phyloP scores from a whole-genome alignment of 2,113 vertebrate genomes.

The Etheostoma spectabile region DNA sequence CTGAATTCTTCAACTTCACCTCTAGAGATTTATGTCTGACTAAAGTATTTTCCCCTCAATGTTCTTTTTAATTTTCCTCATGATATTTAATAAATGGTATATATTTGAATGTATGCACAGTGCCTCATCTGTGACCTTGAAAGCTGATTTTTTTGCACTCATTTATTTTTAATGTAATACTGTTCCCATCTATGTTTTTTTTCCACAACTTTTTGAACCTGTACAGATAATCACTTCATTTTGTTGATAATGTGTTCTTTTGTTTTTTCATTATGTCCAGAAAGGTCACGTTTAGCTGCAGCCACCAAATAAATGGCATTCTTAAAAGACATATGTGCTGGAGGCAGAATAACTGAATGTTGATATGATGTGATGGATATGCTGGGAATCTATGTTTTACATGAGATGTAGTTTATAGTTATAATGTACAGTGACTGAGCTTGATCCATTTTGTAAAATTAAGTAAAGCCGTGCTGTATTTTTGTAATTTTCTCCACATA shows the following conservation, averaged over 20 bases:
- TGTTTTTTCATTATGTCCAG: not conserved
- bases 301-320: not conserved
- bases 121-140: conserved; percentile 40
- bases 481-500: conserved; percentile 17
- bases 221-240: not conserved
- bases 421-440: conserved; percentile 1
- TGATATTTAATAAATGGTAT: conserved; percentile 20
- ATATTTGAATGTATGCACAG: conserved; percentile 38
- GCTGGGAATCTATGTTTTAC: conserved; percentile 14
- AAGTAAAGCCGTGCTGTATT: conserved; percentile 20
- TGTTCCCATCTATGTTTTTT: not conserved
- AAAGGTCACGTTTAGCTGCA: not conserved
- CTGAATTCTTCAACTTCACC: not conserved
- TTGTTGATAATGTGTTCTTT: not conserved
- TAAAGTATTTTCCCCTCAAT: not conserved
- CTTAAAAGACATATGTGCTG: not conserved
- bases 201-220: not conserved
- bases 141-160: conserved; percentile 41
- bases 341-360: not conserved
- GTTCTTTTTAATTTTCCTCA: not conserved
- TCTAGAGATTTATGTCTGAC: not conserved
- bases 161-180: not conserved
- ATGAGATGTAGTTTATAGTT: conserved; percentile 7
- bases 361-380: conserved; percentile 14
- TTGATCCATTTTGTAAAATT: conserved; percentile 8